Evolutionary conservation across 2,888 invertebrate species (phyloP).

Genomic region (Fragum whitleyi): DNA sequence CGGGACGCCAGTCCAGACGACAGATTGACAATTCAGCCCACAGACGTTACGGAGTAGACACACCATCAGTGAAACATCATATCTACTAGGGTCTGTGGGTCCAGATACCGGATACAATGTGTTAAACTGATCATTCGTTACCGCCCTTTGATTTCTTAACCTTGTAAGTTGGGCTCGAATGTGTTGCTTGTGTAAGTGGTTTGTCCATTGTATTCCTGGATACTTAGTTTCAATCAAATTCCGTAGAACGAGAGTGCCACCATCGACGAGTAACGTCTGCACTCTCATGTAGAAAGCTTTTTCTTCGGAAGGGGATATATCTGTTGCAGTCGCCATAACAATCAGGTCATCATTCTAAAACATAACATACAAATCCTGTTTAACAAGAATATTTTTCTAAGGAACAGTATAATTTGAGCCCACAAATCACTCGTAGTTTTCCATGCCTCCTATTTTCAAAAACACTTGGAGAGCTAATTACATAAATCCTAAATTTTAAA

Average conservation of each 20-base stretch:
- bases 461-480: no score
- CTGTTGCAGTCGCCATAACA: constrained; percentile 18
- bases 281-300: constrained; percentile 25
- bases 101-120: constrained; percentile 16
- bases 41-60: constrained; percentile 27
- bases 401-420: no score
- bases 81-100: constrained; percentile 16
- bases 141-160: not conserved
- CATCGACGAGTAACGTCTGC: constrained; percentile 31
- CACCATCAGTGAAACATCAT: constrained; percentile 30
- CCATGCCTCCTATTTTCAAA: no score
- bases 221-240: constrained; percentile 8
- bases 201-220: constrained; percentile 12
- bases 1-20: constrained; percentile 11
- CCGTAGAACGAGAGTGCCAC: constrained; percentile 30
- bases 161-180: not conserved
- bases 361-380: no score
- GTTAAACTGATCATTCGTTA: constrained; percentile 7
- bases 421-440: no score
- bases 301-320: constrained; percentile 20
- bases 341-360: no score
- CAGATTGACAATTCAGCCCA: not conserved
- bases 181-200: not conserved
- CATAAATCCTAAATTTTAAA: no score
- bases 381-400: no score